Evolutionary conservation across 2,888 invertebrate species (phyloP).

Genomic region (Diaphora mendica): DNA sequence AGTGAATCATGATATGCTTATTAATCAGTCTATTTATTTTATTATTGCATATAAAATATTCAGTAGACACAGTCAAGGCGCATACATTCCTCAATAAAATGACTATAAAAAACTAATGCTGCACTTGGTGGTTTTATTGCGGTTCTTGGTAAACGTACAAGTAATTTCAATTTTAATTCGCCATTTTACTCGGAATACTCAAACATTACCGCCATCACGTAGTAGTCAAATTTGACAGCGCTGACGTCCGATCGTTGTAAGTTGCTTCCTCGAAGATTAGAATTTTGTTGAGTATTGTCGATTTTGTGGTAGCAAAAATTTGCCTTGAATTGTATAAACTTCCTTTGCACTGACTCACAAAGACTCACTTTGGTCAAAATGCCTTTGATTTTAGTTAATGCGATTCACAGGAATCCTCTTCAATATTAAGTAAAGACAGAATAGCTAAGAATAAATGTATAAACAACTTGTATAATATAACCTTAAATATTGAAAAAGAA

Average conservation of each 20-base stretch:
- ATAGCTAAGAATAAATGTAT: too few relatives aligned
- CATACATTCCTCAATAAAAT: slow-evolving; percentile 68
- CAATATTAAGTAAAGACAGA: too few relatives aligned
- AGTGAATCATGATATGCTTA: slow-evolving; percentile 79
- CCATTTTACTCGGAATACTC: slow-evolving; percentile 27
- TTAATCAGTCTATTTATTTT: slow-evolving; percentile 83
- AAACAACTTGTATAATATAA: too few relatives aligned
- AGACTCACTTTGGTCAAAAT: too few relatives aligned
- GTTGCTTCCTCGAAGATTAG: background rate
- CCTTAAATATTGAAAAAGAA: background rate
- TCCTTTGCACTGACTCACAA: too few relatives aligned
- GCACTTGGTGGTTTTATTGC: slow-evolving; percentile 50
- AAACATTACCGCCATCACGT: slow-evolving; percentile 6
- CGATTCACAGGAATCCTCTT: too few relatives aligned
- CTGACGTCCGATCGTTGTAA: background rate
- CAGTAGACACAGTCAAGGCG: slow-evolving; percentile 63
- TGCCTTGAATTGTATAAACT: too few relatives aligned
- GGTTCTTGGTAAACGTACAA: slow-evolving; percentile 49
- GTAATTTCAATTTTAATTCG: slow-evolving; percentile 42
- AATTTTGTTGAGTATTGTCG: background rate
- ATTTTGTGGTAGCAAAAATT: too few relatives aligned
- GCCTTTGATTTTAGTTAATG: too few relatives aligned
- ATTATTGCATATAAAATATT: slow-evolving; percentile 80
- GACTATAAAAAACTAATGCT: slow-evolving; percentile 60
- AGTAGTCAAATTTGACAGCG: background rate